These are phyloP conservation scores for Bubo blakistoni DNA, from an alignment of 2,113 vertebrate species.

Conservation along the genomic window DNA sequence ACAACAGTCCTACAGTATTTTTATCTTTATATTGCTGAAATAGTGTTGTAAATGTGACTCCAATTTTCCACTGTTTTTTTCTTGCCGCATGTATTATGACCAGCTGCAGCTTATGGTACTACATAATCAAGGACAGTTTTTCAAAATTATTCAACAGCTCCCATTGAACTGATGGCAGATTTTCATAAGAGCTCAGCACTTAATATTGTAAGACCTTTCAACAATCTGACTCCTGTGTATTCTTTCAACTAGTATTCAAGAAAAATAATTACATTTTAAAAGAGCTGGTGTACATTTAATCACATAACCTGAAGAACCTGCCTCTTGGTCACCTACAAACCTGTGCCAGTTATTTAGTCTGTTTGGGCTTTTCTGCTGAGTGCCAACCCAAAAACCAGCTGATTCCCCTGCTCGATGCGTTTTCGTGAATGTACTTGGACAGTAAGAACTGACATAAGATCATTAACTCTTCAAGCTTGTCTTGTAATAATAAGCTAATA, in stretches of 20 bases:
- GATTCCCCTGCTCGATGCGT: fast-evolving
- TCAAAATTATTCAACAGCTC: neutral
- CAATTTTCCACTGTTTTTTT: neutral
- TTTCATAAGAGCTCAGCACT: neutral
- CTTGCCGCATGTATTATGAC: neutral
- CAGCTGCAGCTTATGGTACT: neutral
- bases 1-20: neutral
- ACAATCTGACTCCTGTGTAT: neutral
- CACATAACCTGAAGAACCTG: neutral
- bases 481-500: neutral
- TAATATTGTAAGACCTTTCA: neutral
- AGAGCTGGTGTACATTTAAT: neutral
- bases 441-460: neutral
- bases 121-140: neutral
- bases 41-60: neutral
- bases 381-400: neutral
- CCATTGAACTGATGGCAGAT: neutral
- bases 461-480: neutral
- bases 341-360: neutral
- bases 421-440: neutral
- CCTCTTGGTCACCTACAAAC: neutral
- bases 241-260: neutral
- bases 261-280: neutral
- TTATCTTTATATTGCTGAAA: neutral
- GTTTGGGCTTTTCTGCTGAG: neutral